These are phyloP conservation scores for Mesochorus sp. DNA, from an alignment of 2,888 invertebrate species.

Conservation along the genomic window DNA sequence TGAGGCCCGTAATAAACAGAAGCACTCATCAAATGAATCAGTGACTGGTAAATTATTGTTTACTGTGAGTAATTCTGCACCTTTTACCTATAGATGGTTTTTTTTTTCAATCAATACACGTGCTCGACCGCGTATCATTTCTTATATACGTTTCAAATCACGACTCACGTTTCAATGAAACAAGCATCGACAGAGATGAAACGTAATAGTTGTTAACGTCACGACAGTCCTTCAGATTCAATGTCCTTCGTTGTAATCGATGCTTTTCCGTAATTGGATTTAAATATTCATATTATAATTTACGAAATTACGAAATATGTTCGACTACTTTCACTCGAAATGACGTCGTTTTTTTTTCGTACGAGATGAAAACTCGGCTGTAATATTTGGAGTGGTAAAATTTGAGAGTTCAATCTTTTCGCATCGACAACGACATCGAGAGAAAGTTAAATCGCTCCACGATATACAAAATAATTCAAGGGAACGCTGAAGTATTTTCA, in stretches of 20 bases:
- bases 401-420: background rate
- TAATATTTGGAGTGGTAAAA: background rate
- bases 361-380: too few relatives aligned
- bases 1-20: too few relatives aligned
- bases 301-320: too few relatives aligned
- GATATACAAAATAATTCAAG: background rate
- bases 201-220: background rate
- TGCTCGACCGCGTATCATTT: background rate
- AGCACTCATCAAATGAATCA: too few relatives aligned
- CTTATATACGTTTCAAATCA: background rate
- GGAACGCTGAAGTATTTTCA: background rate
- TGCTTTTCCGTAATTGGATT: too few relatives aligned
- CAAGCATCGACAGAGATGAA: background rate
- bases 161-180: constrained; percentile 14
- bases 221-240: background rate
- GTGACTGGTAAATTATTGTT: too few relatives aligned
- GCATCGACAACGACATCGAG: background rate
- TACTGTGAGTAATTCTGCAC: too few relatives aligned
- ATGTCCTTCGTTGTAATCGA: background rate
- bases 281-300: too few relatives aligned
- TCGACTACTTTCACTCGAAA: too few relatives aligned
- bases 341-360: too few relatives aligned
- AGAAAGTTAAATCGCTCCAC: background rate
- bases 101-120: background rate
- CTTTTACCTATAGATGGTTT: background rate